Evolutionary conservation across 2,888 invertebrate species (phyloP).

Genomic region (Cyaniris semiargus): DNA sequence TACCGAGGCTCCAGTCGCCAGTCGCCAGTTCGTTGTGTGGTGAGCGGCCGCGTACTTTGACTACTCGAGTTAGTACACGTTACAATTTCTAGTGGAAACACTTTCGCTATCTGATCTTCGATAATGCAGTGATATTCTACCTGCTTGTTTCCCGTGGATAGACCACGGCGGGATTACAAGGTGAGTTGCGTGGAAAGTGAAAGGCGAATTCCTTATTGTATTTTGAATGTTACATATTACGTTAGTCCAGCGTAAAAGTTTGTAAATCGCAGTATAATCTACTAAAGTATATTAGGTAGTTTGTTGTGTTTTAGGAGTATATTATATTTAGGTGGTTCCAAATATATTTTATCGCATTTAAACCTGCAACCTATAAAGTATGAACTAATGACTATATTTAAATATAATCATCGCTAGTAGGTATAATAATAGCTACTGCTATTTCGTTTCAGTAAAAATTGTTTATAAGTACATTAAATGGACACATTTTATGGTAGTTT

Average conservation of each 20-base stretch:
- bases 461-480: neutral
- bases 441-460: neutral
- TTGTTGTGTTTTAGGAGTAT: neutral
- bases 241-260: conserved; percentile 3
- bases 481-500: conserved; percentile 12
- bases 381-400: neutral
- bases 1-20: neutral
- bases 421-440: neutral
- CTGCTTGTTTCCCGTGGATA: conserved; percentile 53
- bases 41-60: conserved; percentile 58
- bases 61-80: conserved; percentile 52
- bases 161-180: conserved; percentile 55
- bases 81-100: conserved; percentile 55
- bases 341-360: neutral
- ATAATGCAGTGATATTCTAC: conserved; percentile 61
- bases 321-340: neutral
- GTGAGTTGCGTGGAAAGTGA: conserved; percentile 72
- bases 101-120: conserved; percentile 62
- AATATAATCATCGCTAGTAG: neutral
- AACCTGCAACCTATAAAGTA: neutral
- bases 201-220: conserved; percentile 73
- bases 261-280: neutral
- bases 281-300: neutral
- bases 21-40: conserved; percentile 50
- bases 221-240: conserved; percentile 38